Conservation (phyloP, 1,140 invertebrate species). For the Mylabris phalerata region DNA sequence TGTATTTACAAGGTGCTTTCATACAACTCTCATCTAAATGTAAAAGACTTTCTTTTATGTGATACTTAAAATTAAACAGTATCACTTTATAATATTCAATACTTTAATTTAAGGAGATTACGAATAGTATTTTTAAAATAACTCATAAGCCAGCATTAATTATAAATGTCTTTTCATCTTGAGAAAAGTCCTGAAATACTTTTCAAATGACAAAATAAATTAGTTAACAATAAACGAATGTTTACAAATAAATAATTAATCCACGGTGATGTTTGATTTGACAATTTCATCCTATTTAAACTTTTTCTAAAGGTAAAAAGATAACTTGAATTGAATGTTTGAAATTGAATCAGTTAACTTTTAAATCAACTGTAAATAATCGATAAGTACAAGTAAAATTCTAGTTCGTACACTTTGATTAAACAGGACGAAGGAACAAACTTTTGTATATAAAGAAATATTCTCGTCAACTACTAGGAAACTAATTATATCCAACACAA, state of each 20-base stretch:
- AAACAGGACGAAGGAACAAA: constrained; percentile 10
- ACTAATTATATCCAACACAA: constrained; percentile 6
- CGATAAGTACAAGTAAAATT: constrained; percentile 13
- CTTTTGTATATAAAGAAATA: constrained; percentile 6
- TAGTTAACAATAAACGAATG: constrained; percentile 4
- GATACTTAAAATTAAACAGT: no score
- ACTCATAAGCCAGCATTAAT: background rate
- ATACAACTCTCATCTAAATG: no score
- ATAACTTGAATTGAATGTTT: constrained; percentile 1
- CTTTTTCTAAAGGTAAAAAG: no score
- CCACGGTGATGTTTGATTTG: background rate
- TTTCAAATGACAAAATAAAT: constrained; percentile 7
- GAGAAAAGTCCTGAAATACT: constrained; percentile 7
- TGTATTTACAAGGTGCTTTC: no score
- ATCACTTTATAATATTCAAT: no score
- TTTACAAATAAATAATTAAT: background rate
- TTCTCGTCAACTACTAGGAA: background rate
- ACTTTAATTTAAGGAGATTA: no score
- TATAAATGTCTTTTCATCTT: constrained; percentile 2
- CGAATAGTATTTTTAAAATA: no score
- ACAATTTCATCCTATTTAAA: no score
- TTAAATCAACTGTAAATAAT: constrained; percentile 15
- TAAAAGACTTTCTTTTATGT: no score
- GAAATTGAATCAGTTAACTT: constrained; percentile 14
- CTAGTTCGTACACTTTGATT: constrained; percentile 11